Evolutionary conservation across 2,888 invertebrate genomes (phyloP).

Genomic region (Drosophila maculinotata): DNA sequence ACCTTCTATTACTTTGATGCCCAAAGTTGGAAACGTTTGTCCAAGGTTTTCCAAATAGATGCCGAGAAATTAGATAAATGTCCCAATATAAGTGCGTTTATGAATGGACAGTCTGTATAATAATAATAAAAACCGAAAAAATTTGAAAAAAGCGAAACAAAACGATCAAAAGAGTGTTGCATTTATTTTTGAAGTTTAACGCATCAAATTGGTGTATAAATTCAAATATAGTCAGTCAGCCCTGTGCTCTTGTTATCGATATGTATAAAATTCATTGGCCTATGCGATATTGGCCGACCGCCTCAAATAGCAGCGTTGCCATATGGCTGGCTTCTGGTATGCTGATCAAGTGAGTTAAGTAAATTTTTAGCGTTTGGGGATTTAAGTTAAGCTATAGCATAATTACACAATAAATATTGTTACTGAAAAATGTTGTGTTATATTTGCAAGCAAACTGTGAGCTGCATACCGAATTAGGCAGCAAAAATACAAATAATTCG

Average conservation of each 20-base stretch:
- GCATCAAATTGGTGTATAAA: too few species aligned
- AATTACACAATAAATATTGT: too few species aligned
- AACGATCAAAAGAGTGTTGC: not conserved
- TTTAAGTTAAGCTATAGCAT: too few species aligned
- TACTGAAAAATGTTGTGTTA: too few species aligned
- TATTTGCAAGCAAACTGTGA: not conserved
- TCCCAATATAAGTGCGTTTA: slow-evolving; percentile 85
- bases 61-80: slow-evolving; percentile 98
- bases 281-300: slow-evolving; percentile 12
- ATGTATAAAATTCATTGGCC: too few species aligned
- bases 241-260: not conserved
- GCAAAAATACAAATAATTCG: slow-evolving; percentile 5
- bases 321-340: not conserved
- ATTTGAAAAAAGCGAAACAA: slow-evolving; percentile 76
- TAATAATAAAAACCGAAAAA: slow-evolving; percentile 85
- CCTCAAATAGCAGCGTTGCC: slow-evolving; percentile 2
- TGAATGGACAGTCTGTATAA: slow-evolving; percentile 86
- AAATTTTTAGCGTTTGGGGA: not conserved
- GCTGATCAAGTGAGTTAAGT: not conserved
- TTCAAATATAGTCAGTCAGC: not conserved
- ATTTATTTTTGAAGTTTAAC: slow-evolving; percentile 8
- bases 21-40: slow-evolving; percentile 99
- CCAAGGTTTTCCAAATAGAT: slow-evolving; percentile 99
- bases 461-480: not conserved
- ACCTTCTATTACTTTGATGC: slow-evolving; percentile 99